Conservation (phyloP, 1,140 invertebrate genomes). For the Caenorhabditis inopinata region DNA sequence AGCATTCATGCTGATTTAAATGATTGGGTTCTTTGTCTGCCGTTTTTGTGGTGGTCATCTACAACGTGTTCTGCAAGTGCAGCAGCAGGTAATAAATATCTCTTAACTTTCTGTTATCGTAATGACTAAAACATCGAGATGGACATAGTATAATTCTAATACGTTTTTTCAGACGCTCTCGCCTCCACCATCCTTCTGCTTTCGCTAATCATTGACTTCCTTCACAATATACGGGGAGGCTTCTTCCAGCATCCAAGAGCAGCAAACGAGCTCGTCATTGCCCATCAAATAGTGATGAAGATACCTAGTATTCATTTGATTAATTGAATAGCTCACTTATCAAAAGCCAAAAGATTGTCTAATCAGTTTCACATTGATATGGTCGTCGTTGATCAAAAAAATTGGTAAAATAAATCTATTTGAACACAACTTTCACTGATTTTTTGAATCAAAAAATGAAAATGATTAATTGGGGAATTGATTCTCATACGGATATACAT, state of each 20-base stretch:
- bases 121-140: too few relatives aligned
- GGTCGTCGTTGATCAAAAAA: background rate
- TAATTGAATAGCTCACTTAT: background rate
- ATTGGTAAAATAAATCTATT: background rate
- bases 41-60: background rate
- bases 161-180: background rate
- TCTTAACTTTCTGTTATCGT: background rate
- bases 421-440: background rate
- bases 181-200: background rate
- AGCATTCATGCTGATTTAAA: background rate
- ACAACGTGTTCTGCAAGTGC: background rate
- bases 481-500: too few relatives aligned
- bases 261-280: background rate
- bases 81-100: background rate
- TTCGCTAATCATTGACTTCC: background rate
- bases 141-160: too few relatives aligned
- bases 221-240: background rate
- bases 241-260: conserved; percentile 5
- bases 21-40: background rate
- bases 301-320: too few relatives aligned
- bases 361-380: background rate
- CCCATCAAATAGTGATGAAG: conserved; percentile 3
- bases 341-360: background rate
- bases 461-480: too few relatives aligned
- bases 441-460: too few relatives aligned